These are phyloP conservation scores for Cryptocheilus praepositus DNA, from an alignment of 2,888 invertebrate species.

Conservation along the genomic window DNA sequence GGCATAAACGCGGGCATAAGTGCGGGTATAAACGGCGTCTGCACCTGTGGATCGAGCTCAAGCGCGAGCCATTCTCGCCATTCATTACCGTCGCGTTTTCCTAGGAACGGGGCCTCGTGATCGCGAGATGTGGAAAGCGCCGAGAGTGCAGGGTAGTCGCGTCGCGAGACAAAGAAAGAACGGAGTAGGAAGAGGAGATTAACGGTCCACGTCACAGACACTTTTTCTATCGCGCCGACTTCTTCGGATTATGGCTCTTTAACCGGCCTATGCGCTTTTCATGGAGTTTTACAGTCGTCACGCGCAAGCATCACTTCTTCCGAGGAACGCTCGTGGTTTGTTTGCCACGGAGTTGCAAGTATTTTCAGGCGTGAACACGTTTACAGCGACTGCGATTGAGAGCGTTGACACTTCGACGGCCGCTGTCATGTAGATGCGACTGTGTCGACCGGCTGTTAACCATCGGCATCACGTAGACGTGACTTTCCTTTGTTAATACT, in stretches of 20 bases:
- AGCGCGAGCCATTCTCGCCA: slow-evolving; percentile 39
- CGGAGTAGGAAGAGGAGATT: background rate
- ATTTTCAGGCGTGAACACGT: no score
- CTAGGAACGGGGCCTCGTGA: slow-evolving; percentile 43
- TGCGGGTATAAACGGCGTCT: slow-evolving; percentile 11
- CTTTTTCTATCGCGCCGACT: background rate
- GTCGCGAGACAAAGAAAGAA: background rate
- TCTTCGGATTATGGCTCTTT: slow-evolving; percentile 13
- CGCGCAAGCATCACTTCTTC: background rate
- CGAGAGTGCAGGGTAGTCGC: slow-evolving; percentile 8
- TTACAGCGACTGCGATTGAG: no score
- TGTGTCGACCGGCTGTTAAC: no score
- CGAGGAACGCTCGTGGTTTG: no score
- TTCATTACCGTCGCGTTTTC: slow-evolving; percentile 47
- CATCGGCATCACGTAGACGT: no score
- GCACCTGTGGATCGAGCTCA: slow-evolving; percentile 47
- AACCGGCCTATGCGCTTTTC: slow-evolving; percentile 5
- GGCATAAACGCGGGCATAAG: slow-evolving; percentile 6
- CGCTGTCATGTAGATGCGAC: no score
- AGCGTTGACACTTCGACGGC: no score
- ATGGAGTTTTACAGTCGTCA: slow-evolving; percentile 11
- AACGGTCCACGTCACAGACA: slow-evolving; percentile 8
- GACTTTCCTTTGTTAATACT: no score
- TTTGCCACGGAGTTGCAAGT: no score
- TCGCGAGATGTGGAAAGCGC: slow-evolving; percentile 25